Base-by-base conservation (phyloP, 1,140 invertebrate genomes). In the Drosophila pandora region DNA sequence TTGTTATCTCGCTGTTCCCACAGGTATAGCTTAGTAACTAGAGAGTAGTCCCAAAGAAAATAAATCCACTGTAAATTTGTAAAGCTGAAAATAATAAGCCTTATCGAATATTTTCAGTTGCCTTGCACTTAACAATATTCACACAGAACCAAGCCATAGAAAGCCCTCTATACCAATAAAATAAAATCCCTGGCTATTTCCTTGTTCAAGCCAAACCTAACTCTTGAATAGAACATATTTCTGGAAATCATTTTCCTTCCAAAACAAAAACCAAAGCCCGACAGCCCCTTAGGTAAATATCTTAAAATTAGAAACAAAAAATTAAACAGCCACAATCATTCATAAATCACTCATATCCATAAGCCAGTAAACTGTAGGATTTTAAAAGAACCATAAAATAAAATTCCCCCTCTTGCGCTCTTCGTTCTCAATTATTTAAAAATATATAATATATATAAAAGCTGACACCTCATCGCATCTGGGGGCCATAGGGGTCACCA, bases 1-100 rank as follows among this genome's bases (percentile, higher is more conserved):
- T 92, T 95, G 94, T 80, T 96, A 96, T 93, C 94, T 96, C 90
- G 94, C 95, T 70, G 94, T 96, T 91, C 95, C 95, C 95, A 95
- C 88, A 91, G 90, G 90, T 91, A 91, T 63, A 85, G 65, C 55
- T 52, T 32, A 69, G 68, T 52, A 68, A 62, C 39, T 64, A 76
- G 34, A 52, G 30, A 43, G 41, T 43, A 73, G 17, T n/a, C 34
- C 34, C 9, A 23, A 50, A 25, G 17, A 23, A 9, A 39, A 21
- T 32, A 7, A 56, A 25, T 22, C 47, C 12, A 21, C 45, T 52
- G 37, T 56, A 55, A 41, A 32, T 49, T 37, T 76, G 72, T 67
- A 76, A 49, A 54, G 55, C 72, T 21, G 52, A 76, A 34, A 25
- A 22, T 22, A 47, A 43, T 48, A 57, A 32, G 28, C 23, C 25